phyloP scores from a whole-genome alignment of 2,797 vertebrate genomes.

The Gymnoscopelus braueri region DNA sequence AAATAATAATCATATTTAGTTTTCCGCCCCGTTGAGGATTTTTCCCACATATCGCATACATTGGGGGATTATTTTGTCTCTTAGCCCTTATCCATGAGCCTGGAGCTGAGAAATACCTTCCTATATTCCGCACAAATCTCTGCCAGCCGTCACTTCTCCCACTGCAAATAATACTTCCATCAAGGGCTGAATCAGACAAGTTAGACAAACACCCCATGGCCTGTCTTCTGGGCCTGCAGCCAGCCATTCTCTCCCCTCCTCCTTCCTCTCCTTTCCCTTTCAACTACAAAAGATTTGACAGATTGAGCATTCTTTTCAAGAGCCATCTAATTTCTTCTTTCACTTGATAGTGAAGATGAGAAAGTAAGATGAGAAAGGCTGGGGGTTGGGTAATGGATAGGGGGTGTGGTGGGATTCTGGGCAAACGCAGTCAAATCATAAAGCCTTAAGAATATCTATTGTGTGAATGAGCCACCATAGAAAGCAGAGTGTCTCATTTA shows the following conservation, averaged over 20 bases:
- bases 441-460: slow-evolving; percentile 5
- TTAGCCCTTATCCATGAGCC: slow-evolving; percentile 47
- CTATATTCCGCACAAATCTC: slow-evolving; percentile 61
- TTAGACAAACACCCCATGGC: slow-evolving; percentile 57
- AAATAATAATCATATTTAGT: slow-evolving; percentile 50
- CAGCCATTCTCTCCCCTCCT: slow-evolving; percentile 37
- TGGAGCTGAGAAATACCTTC: slow-evolving; percentile 68
- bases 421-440: slow-evolving; percentile 22
- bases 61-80: slow-evolving; percentile 70
- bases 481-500: not conserved
- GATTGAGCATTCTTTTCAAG: slow-evolving; percentile 49
- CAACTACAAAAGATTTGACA: slow-evolving; percentile 43
- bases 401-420: not conserved
- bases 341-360: slow-evolving; percentile 27
- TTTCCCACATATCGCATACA: slow-evolving; percentile 67
- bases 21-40: slow-evolving; percentile 67
- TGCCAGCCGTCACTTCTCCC: slow-evolving; percentile 57
- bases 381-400: not conserved
- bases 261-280: slow-evolving; percentile 17
- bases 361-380: too few species aligned
- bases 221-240: slow-evolving; percentile 48
- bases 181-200: slow-evolving; percentile 51
- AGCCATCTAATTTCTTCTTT: slow-evolving; percentile 29
- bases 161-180: slow-evolving; percentile 70
- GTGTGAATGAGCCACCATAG: not conserved